A percentile compares a stretch with the other conserved stretches of the same genome.
Conservation (phyloP, 2,797 vertebrate species). For the Crocidura indochinensis region DNA sequence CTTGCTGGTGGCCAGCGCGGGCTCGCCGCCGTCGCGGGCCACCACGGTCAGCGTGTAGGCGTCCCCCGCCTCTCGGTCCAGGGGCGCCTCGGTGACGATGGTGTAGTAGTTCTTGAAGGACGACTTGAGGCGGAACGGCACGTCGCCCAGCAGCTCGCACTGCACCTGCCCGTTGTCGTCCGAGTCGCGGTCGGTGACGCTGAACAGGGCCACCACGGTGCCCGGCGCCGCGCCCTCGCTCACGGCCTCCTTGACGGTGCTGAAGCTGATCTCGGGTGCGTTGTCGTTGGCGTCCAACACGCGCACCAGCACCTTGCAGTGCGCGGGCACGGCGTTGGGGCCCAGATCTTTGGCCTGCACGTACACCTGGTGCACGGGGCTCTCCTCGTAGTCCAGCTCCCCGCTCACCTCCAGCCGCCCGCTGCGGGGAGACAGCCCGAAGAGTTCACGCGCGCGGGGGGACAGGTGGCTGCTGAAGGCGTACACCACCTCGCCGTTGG, state of each 20-base stretch:
- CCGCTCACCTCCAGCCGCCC: conserved; percentile 97
- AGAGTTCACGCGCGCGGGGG: conserved; percentile 95
- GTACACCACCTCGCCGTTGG: conserved; percentile 97
- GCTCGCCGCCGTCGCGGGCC: conserved; percentile 94
- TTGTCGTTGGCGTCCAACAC: conserved; percentile 97
- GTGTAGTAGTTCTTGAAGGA: conserved; percentile 98
- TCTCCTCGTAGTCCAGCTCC: conserved; percentile 98
- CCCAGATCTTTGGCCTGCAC: conserved; percentile 98
- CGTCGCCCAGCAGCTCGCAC: conserved; percentile 96
- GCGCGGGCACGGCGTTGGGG: conserved; percentile 97
- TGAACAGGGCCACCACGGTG: conserved; percentile 97
- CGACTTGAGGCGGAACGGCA: conserved; percentile 96
- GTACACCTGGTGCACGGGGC: conserved; percentile 96
- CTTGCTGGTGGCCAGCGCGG: conserved; percentile 95
- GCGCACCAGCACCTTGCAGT: conserved; percentile 97
- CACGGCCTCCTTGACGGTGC: conserved; percentile 97
- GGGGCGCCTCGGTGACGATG: conserved; percentile 95
- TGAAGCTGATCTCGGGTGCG: conserved; percentile 97
- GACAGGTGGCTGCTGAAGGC: conserved; percentile 98
- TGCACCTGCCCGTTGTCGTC: conserved; percentile 97
- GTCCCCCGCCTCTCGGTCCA: conserved; percentile 95
- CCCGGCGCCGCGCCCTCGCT: conserved; percentile 96
- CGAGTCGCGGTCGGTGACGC: conserved; percentile 96
- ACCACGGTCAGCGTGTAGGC: conserved; percentile 97
- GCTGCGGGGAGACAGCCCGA: conserved; percentile 94